A percentile compares a stretch with the other conserved stretches of the same genome.
Conservation (phyloP, 2,888 invertebrate genomes). For the Laspeyria flexula region DNA sequence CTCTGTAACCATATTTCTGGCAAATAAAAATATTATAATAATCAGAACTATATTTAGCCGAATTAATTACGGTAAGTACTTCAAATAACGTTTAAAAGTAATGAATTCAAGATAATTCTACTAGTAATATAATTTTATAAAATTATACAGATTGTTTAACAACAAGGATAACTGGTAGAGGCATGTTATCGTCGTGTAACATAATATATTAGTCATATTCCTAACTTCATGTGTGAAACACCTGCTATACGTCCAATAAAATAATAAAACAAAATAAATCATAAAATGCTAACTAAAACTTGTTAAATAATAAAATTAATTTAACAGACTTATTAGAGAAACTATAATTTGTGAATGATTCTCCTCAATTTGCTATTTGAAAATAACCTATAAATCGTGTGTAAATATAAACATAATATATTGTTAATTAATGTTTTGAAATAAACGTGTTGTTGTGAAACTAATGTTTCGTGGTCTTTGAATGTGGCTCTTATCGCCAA, state of each 20-base stretch:
- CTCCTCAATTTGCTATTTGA: conserved; percentile 12
- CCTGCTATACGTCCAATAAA: conserved; percentile 5
- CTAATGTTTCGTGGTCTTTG: not conserved
- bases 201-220: conserved; percentile 30
- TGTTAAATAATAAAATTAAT: too few relatives aligned
- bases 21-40: too few relatives aligned
- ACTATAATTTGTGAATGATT: not conserved
- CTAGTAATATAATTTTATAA: too few relatives aligned
- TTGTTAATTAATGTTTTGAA: not conserved
- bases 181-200: conserved; percentile 30
- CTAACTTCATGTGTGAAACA: conserved; percentile 6
- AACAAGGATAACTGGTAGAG: conserved; percentile 44
- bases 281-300: too few relatives aligned
- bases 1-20: too few relatives aligned
- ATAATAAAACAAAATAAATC: not conserved
- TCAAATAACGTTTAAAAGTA: too few relatives aligned
- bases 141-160: conserved; percentile 16
- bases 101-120: too few relatives aligned
- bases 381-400: conserved; percentile 16
- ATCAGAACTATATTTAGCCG: too few relatives aligned
- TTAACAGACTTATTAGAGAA: too few relatives aligned
- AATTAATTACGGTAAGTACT: too few relatives aligned
- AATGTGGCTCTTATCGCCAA: conserved; percentile 1
- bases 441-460: not conserved
- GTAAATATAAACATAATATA: not conserved